phyloP scores from a whole-genome alignment of 2,888 invertebrate genomes.

The Keiferia lycopersicella region DNA sequence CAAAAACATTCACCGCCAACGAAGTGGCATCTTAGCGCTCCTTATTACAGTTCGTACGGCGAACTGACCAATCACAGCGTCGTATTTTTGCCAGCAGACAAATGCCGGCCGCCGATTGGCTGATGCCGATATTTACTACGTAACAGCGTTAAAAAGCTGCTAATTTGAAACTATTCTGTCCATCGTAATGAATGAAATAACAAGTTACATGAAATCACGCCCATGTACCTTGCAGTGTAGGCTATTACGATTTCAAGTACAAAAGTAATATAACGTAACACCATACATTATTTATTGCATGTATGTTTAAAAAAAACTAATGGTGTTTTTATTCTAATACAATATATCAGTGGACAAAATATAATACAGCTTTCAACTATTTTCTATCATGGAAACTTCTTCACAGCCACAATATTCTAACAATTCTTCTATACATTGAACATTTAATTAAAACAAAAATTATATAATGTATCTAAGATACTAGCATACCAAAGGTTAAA shows the following conservation, averaged over 20 bases:
- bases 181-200: not conserved
- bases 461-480: not conserved
- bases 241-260: not conserved
- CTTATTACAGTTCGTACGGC: not conserved
- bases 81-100: not conserved
- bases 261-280: not conserved
- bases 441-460: not conserved
- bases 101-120: not conserved
- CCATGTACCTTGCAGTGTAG: too few species aligned
- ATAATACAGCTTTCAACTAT: conserved; percentile 16
- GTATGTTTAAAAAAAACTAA: not conserved
- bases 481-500: not conserved
- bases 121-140: not conserved
- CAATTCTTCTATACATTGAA: conserved; percentile 20
- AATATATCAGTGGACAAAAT: not conserved
- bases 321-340: not conserved
- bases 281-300: not conserved
- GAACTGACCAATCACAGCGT: not conserved
- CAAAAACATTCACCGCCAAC: not conserved
- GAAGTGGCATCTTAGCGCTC: not conserved
- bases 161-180: not conserved
- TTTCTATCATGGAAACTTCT: conserved; percentile 24
- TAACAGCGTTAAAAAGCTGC: conserved; percentile 4
- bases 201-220: too few species aligned
- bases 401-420: conserved; percentile 26